Base-by-base conservation (phyloP, 2,797 vertebrate species). In the Jordanella pulchra region DNA sequence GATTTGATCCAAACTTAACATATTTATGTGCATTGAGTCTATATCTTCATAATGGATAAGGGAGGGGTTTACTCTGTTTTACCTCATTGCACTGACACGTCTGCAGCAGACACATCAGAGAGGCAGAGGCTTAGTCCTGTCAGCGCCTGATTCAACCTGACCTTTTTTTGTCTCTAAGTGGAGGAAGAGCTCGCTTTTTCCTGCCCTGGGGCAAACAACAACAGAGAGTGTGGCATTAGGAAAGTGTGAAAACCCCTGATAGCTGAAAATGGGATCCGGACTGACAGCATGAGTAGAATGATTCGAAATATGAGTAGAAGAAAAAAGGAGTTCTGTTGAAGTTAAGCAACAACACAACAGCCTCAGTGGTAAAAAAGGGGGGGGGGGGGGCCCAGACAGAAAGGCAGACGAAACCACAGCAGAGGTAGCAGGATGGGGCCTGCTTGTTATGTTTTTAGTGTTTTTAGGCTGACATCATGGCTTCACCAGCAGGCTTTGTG, bases 131-230 rank as follows among this genome's bases (percentile, higher is more conserved):
- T 93, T 90, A 89, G 87, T 82, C 81, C 88, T 94, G 94, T 95
- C 95, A 94, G 70, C 78, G 6, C 93, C 94, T 95, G 93, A 95
- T 94, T 94, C 92, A 94, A 78, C 87, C 86, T 90, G 90, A 89
- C 82, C 86, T 71, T 39, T 39, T 85, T 90, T 88, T 79, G 79
- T 86, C 84, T 83, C 73, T 92, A 93, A 90, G 92, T 91, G 91
- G 92, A 91, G 86, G 92, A 94, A 92, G 93, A 92, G 87, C 91
- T 92, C 67, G 86, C 89, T 89, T 92, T 94, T 92, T 91, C 88
- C 82, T 92, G 92, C 90, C 93, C 90, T 72, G 83, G 87, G 90
- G 95, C 87, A 89, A 93, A 86, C 84, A 86, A 86, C 76, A 85
- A 78, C 17, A 30, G 66, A 76, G 63, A 79, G 27, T 70, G 63